Evolutionary conservation across 2,888 invertebrate species (phyloP).

Genomic region (Caradrina kadenii): DNA sequence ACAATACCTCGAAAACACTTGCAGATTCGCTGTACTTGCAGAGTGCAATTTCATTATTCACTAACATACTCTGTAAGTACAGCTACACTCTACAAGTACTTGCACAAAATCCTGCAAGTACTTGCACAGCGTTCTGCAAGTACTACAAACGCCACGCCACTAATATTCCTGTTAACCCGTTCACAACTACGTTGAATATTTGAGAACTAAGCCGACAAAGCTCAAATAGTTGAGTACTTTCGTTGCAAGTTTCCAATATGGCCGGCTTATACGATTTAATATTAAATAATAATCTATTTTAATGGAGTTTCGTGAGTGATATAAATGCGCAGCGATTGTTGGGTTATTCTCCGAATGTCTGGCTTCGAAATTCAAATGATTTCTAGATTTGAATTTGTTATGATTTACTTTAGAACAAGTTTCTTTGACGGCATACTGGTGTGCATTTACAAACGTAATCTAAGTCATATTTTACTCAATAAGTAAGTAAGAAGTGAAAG

Average conservation of each 20-base stretch:
- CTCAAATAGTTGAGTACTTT: slow-evolving; percentile 25
- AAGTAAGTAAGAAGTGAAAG: too few relatives aligned
- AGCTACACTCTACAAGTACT: slow-evolving; percentile 21
- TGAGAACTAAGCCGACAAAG: slow-evolving; percentile 3
- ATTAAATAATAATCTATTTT: background rate
- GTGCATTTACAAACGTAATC: too few relatives aligned
- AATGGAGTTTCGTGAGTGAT: background rate
- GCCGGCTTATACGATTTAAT: background rate
- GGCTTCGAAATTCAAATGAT: too few relatives aligned
- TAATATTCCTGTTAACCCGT: slow-evolving; percentile 39
- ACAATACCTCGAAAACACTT: background rate
- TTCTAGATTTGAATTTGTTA: too few relatives aligned
- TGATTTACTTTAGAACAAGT: too few relatives aligned
- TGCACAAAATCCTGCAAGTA: too few relatives aligned
- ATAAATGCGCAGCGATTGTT: too few relatives aligned
- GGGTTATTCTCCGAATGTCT: too few relatives aligned
- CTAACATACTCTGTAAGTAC: background rate
- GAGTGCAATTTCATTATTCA: background rate
- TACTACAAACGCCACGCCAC: background rate
- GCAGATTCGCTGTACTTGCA: slow-evolving; percentile 7
- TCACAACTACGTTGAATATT: slow-evolving; percentile 36
- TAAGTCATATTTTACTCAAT: too few relatives aligned
- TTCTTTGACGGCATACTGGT: too few relatives aligned
- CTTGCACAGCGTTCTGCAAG: background rate
- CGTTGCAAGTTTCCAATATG: slow-evolving; percentile 8